Percentiles rank a stretch among this genome's conserved stretches.
phyloP scores from a whole-genome alignment of 2,113 vertebrate species.

The Melospiza melodia region DNA sequence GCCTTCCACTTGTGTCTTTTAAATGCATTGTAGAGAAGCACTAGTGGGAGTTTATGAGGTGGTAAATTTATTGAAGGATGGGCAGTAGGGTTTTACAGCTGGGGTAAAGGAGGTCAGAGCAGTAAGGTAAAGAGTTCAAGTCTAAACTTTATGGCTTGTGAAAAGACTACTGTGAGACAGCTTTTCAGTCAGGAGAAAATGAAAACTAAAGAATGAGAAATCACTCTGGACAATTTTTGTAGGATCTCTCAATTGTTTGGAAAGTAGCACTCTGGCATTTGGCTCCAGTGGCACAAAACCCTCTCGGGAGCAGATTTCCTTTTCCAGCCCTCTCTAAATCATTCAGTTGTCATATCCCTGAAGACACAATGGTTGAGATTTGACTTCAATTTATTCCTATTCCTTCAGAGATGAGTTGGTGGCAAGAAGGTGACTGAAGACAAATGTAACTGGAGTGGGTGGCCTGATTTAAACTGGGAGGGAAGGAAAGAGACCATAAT shows the following conservation, averaged over 20 bases:
- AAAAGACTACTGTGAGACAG: slow-evolving; percentile 72
- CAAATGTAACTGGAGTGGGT: slow-evolving; percentile 14
- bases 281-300: not conserved
- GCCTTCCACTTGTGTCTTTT: not conserved
- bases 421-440: slow-evolving; percentile 24
- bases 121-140: slow-evolving; percentile 79
- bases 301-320: not conserved
- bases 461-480: not conserved
- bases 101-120: slow-evolving; percentile 72
- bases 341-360: slow-evolving; percentile 4
- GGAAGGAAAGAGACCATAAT: not conserved
- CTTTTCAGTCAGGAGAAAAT: slow-evolving; percentile 8
- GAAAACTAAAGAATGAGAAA: slow-evolving; percentile 28
- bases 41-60: slow-evolving; percentile 74
- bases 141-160: slow-evolving; percentile 80
- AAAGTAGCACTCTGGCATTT: not conserved
- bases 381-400: slow-evolving; percentile 26
- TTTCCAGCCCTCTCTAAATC: not conserved
- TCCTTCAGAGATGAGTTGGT: slow-evolving; percentile 29
- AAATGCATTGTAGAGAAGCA: slow-evolving; percentile 23
- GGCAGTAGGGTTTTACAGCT: slow-evolving; percentile 75
- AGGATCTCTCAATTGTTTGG: not conserved
- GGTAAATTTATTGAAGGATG: slow-evolving; percentile 79
- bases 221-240: not conserved
- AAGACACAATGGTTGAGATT: slow-evolving; percentile 18